Conservation (phyloP, 1,140 invertebrate genomes). For the Arctopsyche grandis region DNA sequence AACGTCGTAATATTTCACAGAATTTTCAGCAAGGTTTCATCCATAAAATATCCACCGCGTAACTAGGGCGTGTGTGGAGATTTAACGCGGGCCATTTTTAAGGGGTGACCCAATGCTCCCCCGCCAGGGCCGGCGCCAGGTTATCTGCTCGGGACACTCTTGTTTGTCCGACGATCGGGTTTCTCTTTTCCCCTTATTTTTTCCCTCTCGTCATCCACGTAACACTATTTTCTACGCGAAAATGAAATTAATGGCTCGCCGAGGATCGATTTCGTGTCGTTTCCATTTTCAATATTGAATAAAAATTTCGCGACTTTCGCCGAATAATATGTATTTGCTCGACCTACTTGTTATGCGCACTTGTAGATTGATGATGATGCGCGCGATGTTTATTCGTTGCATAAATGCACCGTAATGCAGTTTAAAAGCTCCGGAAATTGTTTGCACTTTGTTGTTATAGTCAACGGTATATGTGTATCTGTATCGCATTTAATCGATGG, state of each 20-base stretch:
- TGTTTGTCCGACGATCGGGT: conserved; percentile 16
- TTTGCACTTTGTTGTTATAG: too few relatives aligned
- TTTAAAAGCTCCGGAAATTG: too few relatives aligned
- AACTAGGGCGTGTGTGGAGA: neutral
- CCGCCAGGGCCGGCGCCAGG: conserved; percentile 27
- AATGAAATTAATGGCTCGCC: conserved; percentile 11
- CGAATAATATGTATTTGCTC: too few relatives aligned
- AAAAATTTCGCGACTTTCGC: too few relatives aligned
- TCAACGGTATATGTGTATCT: too few relatives aligned
- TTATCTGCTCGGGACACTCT: conserved; percentile 29
- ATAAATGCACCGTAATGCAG: too few relatives aligned
- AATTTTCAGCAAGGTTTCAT: conserved; percentile 3
- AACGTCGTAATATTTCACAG: neutral
- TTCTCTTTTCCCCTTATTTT: neutral
- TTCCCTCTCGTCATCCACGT: neutral
- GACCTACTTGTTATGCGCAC: too few relatives aligned
- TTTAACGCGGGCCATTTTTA: conserved; percentile 25
- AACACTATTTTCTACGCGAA: conserved; percentile 20
- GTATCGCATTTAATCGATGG: too few relatives aligned
- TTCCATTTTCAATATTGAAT: neutral
- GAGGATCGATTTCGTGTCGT: neutral
- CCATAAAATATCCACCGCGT: too few relatives aligned
- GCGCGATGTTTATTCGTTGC: too few relatives aligned
- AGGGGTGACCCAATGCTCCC: conserved; percentile 8
- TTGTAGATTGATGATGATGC: too few relatives aligned